Evolutionary conservation across 2,888 invertebrate species (phyloP).

Genomic region (Eupithecia exiguata): DNA sequence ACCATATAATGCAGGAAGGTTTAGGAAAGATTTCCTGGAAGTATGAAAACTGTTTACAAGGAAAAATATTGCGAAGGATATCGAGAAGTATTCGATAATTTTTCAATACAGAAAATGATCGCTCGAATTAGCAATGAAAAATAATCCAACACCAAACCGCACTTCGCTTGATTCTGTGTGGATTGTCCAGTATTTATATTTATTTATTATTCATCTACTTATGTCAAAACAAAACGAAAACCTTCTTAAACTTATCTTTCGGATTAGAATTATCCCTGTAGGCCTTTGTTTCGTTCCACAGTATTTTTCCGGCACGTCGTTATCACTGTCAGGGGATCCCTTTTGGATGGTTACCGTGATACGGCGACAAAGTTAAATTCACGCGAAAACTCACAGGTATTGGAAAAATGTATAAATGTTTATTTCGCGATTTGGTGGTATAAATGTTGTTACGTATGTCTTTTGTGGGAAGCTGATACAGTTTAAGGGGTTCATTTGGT

Average conservation of each 20-base stretch:
- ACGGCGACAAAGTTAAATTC: constrained; percentile 66
- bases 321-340: constrained; percentile 65
- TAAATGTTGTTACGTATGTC: not conserved
- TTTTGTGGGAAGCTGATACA: not conserved
- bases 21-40: not conserved
- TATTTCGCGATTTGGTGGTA: constrained; percentile 1
- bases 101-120: not conserved
- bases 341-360: constrained; percentile 62
- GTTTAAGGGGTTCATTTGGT: not conserved
- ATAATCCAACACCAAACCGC: not conserved
- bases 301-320: constrained; percentile 62
- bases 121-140: not conserved
- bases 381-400: constrained; percentile 33
- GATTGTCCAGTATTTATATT: too few relatives aligned
- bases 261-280: constrained; percentile 42
- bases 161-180: too few relatives aligned
- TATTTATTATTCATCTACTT: not conserved
- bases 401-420: constrained; percentile 21
- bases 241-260: constrained; percentile 41
- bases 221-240: constrained; percentile 29
- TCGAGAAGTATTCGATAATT: too few relatives aligned
- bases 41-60: constrained; percentile 11
- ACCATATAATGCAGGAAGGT: not conserved
- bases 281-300: constrained; percentile 58
- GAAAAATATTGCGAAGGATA: constrained; percentile 2